Evolutionary conservation across 2,888 invertebrate species (phyloP).

Genomic region (Troides aeacus): DNA sequence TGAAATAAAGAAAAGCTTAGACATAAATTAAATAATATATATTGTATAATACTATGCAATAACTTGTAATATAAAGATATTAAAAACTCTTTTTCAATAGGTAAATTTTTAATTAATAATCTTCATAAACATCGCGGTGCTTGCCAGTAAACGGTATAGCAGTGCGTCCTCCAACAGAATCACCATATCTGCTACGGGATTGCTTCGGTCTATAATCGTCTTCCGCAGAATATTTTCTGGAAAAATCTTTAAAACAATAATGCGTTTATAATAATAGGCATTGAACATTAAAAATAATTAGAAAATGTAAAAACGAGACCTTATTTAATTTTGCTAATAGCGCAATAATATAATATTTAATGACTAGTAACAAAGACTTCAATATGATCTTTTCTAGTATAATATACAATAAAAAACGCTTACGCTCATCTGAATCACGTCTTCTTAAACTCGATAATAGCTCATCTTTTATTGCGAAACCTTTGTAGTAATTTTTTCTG

Average conservation of each 20-base stretch:
- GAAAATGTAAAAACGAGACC: no score
- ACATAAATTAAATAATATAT: no score
- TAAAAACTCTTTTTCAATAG: no score
- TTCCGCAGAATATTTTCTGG: constrained; percentile 34
- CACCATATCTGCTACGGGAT: constrained; percentile 37
- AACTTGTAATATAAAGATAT: no score
- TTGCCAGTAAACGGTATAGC: constrained; percentile 59
- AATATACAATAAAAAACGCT: background rate
- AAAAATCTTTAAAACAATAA: background rate
- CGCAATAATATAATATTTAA: background rate
- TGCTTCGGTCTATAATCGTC: constrained; percentile 49
- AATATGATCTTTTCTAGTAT: background rate
- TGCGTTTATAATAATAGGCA: background rate
- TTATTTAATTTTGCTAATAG: background rate
- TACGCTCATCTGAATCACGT: constrained; percentile 15
- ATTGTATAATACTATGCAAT: no score
- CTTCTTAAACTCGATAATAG: constrained; percentile 9
- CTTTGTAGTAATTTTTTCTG: constrained; percentile 11
- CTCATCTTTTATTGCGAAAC: constrained; percentile 5
- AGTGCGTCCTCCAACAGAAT: constrained; percentile 45
- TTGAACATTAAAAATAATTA: background rate
- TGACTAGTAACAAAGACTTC: background rate
- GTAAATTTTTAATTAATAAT: background rate
- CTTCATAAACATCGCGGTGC: constrained; percentile 57
- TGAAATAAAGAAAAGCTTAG: no score